Percentiles rank a stretch among this genome's conserved stretches.
These are phyloP conservation scores for Augochlora pura DNA, from an alignment of 1,140 invertebrate genomes.

Conservation along the genomic window DNA sequence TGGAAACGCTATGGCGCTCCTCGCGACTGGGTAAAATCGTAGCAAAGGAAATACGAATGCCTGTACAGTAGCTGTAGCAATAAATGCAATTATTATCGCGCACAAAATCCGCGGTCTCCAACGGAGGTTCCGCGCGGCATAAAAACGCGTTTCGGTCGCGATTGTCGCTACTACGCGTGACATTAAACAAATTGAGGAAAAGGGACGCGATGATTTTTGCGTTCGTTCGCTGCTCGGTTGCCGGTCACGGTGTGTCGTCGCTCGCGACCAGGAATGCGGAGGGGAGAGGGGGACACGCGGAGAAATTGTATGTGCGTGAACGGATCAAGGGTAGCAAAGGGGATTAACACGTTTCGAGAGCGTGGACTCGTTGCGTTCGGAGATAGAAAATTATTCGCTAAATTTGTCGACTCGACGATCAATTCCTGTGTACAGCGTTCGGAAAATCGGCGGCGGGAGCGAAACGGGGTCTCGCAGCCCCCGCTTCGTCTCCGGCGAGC, in stretches of 20 bases:
- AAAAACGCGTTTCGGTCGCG: background rate
- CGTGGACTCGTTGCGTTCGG: background rate
- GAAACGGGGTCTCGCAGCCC: no score
- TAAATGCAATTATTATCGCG: no score
- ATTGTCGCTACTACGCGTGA: no score
- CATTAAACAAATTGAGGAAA: conserved; percentile 3
- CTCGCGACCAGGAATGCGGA: background rate
- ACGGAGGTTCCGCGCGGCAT: no score
- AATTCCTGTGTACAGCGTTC: conserved; percentile 38
- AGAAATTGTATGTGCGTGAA: background rate
- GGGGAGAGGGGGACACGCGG: no score
- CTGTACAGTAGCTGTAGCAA: no score
- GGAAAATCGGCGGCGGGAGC: background rate
- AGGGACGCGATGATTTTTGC: background rate
- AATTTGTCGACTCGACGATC: conserved; percentile 26
- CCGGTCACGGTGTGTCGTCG: no score
- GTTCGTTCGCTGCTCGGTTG: no score
- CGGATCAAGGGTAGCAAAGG: background rate
- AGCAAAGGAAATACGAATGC: no score
- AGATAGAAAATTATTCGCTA: conserved; percentile 28
- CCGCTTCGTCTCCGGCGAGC: background rate
- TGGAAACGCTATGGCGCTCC: no score
- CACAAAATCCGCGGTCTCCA: no score
- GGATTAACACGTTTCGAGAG: conserved; percentile 15
- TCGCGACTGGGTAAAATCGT: no score